These are phyloP conservation scores for Promerops cafer DNA, from an alignment of 2,113 vertebrate genomes.

Conservation along the genomic window DNA sequence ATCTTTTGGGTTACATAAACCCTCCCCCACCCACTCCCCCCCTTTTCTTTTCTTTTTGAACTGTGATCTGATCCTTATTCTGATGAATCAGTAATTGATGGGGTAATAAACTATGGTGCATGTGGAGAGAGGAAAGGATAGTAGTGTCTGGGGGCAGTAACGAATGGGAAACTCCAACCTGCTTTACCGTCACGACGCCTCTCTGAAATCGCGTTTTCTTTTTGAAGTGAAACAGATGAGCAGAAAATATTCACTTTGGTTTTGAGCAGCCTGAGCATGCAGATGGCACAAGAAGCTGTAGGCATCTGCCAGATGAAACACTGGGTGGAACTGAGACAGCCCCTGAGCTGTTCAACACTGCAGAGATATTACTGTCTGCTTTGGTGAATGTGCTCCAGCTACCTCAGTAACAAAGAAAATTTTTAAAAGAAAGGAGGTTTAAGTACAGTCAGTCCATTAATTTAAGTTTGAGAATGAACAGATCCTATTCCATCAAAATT, in stretches of 20 bases:
- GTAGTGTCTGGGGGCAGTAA: background rate
- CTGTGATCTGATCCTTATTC: background rate
- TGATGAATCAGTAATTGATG: background rate
- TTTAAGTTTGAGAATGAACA: background rate
- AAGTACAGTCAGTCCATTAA: background rate
- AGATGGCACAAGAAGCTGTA: background rate
- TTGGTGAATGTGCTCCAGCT: background rate
- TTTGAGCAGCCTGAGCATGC: background rate
- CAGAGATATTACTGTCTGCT: background rate
- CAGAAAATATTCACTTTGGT: background rate
- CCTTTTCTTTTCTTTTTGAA: background rate
- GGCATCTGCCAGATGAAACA: conserved; percentile 5
- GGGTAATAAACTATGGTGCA: background rate
- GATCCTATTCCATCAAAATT: background rate
- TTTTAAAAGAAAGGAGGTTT: background rate
- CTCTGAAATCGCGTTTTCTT: background rate
- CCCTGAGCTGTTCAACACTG: background rate
- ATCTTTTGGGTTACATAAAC: conserved; percentile 21
- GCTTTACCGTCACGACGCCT: background rate
- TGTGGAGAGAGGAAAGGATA: background rate
- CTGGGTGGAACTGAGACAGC: background rate
- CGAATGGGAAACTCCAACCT: background rate
- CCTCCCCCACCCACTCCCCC: background rate
- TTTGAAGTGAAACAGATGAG: background rate
- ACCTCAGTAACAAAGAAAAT: conserved; percentile 8